Conservation (phyloP, 2,888 invertebrate species). For the Dusona sp. region DNA sequence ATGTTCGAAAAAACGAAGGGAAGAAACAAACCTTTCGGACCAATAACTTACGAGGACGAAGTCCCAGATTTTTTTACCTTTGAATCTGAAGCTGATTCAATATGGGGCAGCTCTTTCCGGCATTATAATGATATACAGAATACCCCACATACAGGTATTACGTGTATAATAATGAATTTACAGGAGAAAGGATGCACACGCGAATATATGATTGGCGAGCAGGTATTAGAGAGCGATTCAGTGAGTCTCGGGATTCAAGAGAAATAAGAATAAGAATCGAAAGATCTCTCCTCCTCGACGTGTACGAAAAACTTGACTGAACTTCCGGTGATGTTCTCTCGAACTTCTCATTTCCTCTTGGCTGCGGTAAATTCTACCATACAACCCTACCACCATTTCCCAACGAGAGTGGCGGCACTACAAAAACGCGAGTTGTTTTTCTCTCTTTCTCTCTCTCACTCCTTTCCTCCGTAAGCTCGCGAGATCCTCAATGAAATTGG, state of each 20-base stretch:
- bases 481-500: slow-evolving; percentile 71
- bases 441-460: slow-evolving; percentile 26
- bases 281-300: slow-evolving; percentile 40
- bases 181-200: neutral
- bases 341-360: slow-evolving; percentile 44
- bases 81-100: neutral
- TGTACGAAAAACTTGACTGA: slow-evolving; percentile 71
- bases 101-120: neutral
- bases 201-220: slow-evolving; percentile 13
- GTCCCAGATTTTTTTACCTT: neutral
- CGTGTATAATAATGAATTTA: neutral
- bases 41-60: neutral
- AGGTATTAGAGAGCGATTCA: slow-evolving; percentile 44
- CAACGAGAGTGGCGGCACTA: slow-evolving; percentile 43
- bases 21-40: neutral
- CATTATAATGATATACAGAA: neutral
- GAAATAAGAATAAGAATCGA: slow-evolving; percentile 58
- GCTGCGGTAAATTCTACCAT: slow-evolving; percentile 50
- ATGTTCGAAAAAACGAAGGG: neutral
- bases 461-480: slow-evolving; percentile 57
- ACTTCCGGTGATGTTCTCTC: slow-evolving; percentile 67
- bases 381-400: slow-evolving; percentile 45
- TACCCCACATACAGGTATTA: neutral
- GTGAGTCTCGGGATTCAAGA: slow-evolving; percentile 39
- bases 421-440: slow-evolving; percentile 45